These are phyloP conservation scores for Apodemia zela DNA, from an alignment of 2,888 invertebrate species.

Conservation along the genomic window DNA sequence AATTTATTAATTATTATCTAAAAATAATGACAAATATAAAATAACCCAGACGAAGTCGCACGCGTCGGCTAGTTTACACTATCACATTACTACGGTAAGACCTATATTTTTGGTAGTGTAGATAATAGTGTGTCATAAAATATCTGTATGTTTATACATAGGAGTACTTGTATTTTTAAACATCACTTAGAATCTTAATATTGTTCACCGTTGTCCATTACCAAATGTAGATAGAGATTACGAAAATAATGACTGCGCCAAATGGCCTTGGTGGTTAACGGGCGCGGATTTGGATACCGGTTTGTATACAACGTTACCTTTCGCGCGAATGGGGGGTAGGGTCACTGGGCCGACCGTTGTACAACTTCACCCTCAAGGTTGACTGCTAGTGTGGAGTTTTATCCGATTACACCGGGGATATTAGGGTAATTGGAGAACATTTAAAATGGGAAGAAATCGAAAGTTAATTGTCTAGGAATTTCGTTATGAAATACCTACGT, in stretches of 20 bases:
- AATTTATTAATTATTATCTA: too few species aligned
- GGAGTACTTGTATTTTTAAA: background rate
- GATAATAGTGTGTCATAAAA: too few species aligned
- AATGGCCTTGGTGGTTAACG: slow-evolving; percentile 29
- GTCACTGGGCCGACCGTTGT: slow-evolving; percentile 23
- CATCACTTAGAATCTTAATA: background rate
- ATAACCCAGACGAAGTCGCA: too few species aligned
- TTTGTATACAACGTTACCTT: slow-evolving; percentile 25
- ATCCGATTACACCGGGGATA: background rate
- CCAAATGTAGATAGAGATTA: slow-evolving; percentile 19
- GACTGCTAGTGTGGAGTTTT: background rate
- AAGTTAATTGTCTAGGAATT: too few species aligned
- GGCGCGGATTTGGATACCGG: slow-evolving; percentile 31
- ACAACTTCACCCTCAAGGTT: slow-evolving; percentile 6
- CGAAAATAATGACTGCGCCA: slow-evolving; percentile 24
- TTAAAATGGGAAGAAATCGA: too few species aligned
- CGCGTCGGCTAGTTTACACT: too few species aligned
- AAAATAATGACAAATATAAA: too few species aligned
- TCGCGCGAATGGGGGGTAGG: slow-evolving; percentile 26
- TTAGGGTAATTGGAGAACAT: too few species aligned
- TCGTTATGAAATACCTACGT: too few species aligned
- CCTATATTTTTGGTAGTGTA: too few species aligned
- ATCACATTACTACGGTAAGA: too few species aligned
- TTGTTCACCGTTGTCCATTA: slow-evolving; percentile 7
- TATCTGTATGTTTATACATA: too few species aligned